These are phyloP conservation scores for Dasypus novemcinctus DNA, from an alignment of 2,113 vertebrate species.

Conservation along the genomic window DNA sequence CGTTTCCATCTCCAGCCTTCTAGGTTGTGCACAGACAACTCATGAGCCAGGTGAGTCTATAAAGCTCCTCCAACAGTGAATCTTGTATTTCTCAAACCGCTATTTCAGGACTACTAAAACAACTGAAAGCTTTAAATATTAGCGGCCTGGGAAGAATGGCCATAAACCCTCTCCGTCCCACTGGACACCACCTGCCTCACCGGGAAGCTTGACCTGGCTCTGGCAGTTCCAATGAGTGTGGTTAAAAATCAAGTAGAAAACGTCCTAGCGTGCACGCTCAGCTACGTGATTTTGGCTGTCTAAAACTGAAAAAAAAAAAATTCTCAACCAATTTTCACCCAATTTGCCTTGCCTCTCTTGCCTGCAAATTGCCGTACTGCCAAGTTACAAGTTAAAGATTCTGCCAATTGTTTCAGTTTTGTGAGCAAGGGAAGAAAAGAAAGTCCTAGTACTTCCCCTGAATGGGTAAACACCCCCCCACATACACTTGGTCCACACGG, in stretches of 20 bases:
- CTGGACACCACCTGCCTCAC: background rate
- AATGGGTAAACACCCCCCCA: constrained; percentile 6
- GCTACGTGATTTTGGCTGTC: constrained; percentile 39
- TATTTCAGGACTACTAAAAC: constrained; percentile 45
- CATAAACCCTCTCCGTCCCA: background rate
- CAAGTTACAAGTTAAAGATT: constrained; percentile 69
- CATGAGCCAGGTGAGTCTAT: background rate
- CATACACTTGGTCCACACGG: background rate
- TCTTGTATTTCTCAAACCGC: constrained; percentile 26
- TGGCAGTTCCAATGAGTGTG: background rate
- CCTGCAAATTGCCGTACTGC: constrained; percentile 52
- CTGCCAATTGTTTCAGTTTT: constrained; percentile 66
- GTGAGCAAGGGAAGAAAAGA: constrained; percentile 56
- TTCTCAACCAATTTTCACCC: constrained; percentile 59
- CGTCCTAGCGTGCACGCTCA: background rate
- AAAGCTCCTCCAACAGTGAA: constrained; percentile 10
- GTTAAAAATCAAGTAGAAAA: constrained; percentile 64
- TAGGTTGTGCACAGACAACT: constrained; percentile 13
- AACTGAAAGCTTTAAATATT: background rate
- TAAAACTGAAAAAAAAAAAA: constrained; percentile 31
- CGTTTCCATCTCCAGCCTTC: background rate
- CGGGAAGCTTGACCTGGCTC: background rate
- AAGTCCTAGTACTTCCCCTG: constrained; percentile 36
- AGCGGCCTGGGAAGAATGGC: background rate
- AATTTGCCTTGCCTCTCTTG: constrained; percentile 60